A percentile compares a stretch with the other conserved stretches of the same genome.
phyloP scores from a whole-genome alignment of 2,113 vertebrate genomes.

The Hiodon alosoides region DNA sequence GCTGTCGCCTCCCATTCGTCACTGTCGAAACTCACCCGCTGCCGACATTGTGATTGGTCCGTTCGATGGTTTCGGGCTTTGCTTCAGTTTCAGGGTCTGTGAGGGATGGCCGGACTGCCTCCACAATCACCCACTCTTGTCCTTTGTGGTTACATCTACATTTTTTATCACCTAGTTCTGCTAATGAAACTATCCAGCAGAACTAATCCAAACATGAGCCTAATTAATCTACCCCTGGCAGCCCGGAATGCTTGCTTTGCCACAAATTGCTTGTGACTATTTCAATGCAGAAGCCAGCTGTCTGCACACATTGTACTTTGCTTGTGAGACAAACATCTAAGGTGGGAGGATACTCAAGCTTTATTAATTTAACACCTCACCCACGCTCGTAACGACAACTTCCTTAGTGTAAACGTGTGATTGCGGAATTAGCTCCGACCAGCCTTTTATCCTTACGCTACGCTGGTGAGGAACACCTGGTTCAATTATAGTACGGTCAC shows the following conservation, averaged over 20 bases:
- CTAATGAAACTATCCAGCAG: slow-evolving; percentile 73
- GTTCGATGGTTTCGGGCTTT: neutral
- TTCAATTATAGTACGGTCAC: too few species aligned
- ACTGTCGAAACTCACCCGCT: neutral
- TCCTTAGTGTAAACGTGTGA: too few species aligned
- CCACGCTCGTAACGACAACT: too few species aligned
- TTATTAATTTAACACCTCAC: too few species aligned
- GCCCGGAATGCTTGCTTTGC: slow-evolving; percentile 49
- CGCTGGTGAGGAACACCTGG: too few species aligned
- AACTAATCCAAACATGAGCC: slow-evolving; percentile 75
- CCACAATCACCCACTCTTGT: neutral
- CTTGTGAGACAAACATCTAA: neutral
- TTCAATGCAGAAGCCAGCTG: slow-evolving; percentile 59
- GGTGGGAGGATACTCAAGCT: too few species aligned
- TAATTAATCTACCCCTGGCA: slow-evolving; percentile 77
- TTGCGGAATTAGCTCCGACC: too few species aligned
- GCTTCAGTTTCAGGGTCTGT: slow-evolving; percentile 9
- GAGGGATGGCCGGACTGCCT: neutral
- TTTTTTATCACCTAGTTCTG: slow-evolving; percentile 52
- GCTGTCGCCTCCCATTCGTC: slow-evolving; percentile 3
- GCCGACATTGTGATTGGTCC: neutral
- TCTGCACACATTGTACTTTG: slow-evolving; percentile 24
- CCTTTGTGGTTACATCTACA: slow-evolving; percentile 25
- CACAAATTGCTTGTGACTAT: slow-evolving; percentile 72
- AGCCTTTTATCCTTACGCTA: too few species aligned